Base-by-base conservation (phyloP, 1,140 invertebrate genomes). In the Tetragonula clypearis region DNA sequence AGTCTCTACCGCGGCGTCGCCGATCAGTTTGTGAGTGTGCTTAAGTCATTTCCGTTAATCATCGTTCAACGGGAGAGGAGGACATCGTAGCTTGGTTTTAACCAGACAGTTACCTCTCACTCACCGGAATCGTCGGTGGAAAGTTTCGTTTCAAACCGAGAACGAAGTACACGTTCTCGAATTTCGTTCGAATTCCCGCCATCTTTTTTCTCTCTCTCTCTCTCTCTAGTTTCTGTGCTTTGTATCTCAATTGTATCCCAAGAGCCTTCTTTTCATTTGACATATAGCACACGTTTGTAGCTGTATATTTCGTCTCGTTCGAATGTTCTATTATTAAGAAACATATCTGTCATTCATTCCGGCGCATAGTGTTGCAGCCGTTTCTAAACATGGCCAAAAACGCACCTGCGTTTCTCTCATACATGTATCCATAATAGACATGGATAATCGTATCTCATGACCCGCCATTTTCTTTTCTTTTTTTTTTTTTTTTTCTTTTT, bases 11-110 rank as follows among this genome's bases (percentile, higher is more conserved):
- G 92, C 53, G 79, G 69, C 23, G 72, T 90, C 88, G 86, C 83
- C 88, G 91, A 93, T 41, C 91, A 91, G 82, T 92, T 92, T 82
- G 93, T 93, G 90, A 93, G 93, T 93, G 90, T 78, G 74, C 66
- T 78, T 69, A 26, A n/a, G 17, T 30, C 49, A 69, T 30, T 75
- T 55, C 5, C 23, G 55, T n/a, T 56, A 49, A 68, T 56, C 49
- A 68, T 56, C 49, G 19, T 23, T 35, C 30, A 21, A 14, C 41
- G 21, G 53, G 12, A 49, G 41, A 15, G 17, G 69, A 21, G 41
- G 69, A 82, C 19, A 11, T 26, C 23, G 14, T 26, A 55, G 23
- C 53, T 14, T 72, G 2, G 12, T 49, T 21, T n/a, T 9, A n/a
- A n/a, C 15, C 30, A 30, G 14, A 71, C 0, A 71, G 49, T 11